phyloP scores from a whole-genome alignment of 1,140 invertebrate genomes.

The Physella acuta region DNA sequence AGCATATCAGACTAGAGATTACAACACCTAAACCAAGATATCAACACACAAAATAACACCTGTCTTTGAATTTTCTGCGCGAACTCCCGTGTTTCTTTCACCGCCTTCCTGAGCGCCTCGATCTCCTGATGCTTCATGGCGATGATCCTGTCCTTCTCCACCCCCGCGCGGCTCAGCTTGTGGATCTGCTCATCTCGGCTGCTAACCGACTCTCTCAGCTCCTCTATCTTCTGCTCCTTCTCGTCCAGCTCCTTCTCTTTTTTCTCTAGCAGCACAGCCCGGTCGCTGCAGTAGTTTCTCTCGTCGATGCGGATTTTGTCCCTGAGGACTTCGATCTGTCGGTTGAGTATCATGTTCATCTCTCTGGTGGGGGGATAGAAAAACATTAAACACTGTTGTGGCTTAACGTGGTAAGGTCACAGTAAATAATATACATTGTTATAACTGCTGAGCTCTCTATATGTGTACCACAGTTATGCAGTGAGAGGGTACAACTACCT shows the following conservation, averaged over 20 bases:
- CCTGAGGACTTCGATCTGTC: slow-evolving; percentile 44
- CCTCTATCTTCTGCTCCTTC: slow-evolving; percentile 43
- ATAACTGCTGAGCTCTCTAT: no score
- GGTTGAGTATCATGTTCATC: slow-evolving; percentile 40
- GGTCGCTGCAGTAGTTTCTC: slow-evolving; percentile 41
- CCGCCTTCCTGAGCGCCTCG: slow-evolving; percentile 38
- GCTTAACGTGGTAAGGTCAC: no score
- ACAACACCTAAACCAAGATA: not conserved
- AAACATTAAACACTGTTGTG: no score
- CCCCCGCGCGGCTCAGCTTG: slow-evolving; percentile 29
- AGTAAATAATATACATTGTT: no score
- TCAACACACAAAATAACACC: slow-evolving; percentile 13
- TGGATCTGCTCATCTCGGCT: slow-evolving; percentile 42
- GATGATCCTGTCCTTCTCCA: slow-evolving; percentile 39
- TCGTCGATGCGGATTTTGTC: slow-evolving; percentile 41
- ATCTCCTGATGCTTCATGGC: slow-evolving; percentile 42
- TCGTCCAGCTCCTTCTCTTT: slow-evolving; percentile 35
- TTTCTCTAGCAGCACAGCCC: slow-evolving; percentile 34
- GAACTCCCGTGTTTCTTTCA: slow-evolving; percentile 44
- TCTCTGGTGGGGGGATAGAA: no score
- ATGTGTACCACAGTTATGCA: no score
- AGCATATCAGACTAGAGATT: not conserved
- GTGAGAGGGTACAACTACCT: no score
- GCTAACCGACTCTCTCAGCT: slow-evolving; percentile 40
- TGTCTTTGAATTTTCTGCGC: slow-evolving; percentile 41